These are phyloP conservation scores for Atherinosoma microstoma DNA, from an alignment of 2,797 vertebrate species.

Conservation along the genomic window DNA sequence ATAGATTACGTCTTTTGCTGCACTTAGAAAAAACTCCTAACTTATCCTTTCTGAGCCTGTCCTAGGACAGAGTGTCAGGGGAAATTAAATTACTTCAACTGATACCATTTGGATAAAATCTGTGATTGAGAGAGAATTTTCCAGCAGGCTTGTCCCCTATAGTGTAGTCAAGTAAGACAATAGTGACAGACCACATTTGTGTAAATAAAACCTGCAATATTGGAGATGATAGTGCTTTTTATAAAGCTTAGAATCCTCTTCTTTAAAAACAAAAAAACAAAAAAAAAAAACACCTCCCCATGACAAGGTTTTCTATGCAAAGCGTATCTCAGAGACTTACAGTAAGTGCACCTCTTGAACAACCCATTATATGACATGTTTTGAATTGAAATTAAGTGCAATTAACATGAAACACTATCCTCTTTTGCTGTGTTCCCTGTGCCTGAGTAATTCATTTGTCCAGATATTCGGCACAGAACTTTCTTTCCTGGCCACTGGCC, in stretches of 20 bases:
- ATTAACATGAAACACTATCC: neutral
- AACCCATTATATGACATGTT: neutral
- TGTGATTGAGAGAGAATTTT: constrained; percentile 1
- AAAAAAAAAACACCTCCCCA: too few species aligned
- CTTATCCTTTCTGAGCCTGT: neutral
- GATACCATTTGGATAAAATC: constrained; percentile 20
- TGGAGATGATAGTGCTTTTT: neutral
- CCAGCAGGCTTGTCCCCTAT: neutral
- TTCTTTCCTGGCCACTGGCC: too few species aligned
- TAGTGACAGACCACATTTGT: neutral
- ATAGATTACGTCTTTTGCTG: constrained; percentile 9
- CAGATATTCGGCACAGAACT: too few species aligned
- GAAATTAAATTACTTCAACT: constrained; percentile 12
- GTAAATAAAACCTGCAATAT: neutral
- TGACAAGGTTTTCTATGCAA: neutral
- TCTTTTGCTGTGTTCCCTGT: too few species aligned
- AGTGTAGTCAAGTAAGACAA: neutral
- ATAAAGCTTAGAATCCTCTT: neutral
- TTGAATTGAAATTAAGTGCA: neutral
- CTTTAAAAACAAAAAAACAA: neutral
- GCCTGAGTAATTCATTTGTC: too few species aligned
- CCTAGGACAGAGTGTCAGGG: neutral
- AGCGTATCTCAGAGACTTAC: neutral
- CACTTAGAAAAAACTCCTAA: neutral
- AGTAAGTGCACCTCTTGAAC: neutral